Evolutionary conservation across 1,140 invertebrate species (phyloP).

Genomic region (Zaprionus nigranus): DNA sequence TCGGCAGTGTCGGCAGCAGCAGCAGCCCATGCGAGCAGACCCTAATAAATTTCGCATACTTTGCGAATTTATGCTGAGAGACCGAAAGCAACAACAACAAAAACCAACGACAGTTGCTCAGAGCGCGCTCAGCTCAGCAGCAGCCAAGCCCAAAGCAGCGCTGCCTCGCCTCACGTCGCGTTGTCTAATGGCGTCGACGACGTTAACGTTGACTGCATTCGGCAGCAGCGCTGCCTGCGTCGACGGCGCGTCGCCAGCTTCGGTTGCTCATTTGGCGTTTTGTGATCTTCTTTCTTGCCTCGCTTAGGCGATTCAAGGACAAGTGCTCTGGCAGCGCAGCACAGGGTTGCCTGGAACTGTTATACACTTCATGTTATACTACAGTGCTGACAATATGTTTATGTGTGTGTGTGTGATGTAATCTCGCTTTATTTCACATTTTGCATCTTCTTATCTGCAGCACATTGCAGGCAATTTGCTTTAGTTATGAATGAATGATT

Average conservation of each 20-base stretch:
- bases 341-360: slow-evolving; percentile 7
- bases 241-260: slow-evolving; percentile 10
- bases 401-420: slow-evolving; percentile 36
- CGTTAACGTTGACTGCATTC: slow-evolving; percentile 26
- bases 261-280: slow-evolving; percentile 56
- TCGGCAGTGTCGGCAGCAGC: slow-evolving; percentile 33
- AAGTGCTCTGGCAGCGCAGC: slow-evolving; percentile 54
- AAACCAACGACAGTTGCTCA: slow-evolving; percentile 66
- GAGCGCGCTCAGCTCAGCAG: slow-evolving; percentile 11
- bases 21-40: slow-evolving; percentile 70
- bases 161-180: slow-evolving; percentile 13
- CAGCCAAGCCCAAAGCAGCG: slow-evolving; percentile 50
- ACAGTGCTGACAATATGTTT: slow-evolving; percentile 9
- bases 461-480: slow-evolving; percentile 11
- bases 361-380: not conserved
- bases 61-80: slow-evolving; percentile 81
- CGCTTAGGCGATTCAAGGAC: slow-evolving; percentile 69
- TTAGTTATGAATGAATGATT: slow-evolving; percentile 27
- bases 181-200: not conserved
- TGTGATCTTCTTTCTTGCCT: slow-evolving; percentile 58
- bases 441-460: slow-evolving; percentile 37
- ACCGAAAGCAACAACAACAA: slow-evolving; percentile 56
- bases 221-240: slow-evolving; percentile 12
- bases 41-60: slow-evolving; percentile 83
- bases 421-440: slow-evolving; percentile 25